Evolutionary conservation across 2,113 vertebrate species (phyloP).

Genomic region (Nansenia antarctica): DNA sequence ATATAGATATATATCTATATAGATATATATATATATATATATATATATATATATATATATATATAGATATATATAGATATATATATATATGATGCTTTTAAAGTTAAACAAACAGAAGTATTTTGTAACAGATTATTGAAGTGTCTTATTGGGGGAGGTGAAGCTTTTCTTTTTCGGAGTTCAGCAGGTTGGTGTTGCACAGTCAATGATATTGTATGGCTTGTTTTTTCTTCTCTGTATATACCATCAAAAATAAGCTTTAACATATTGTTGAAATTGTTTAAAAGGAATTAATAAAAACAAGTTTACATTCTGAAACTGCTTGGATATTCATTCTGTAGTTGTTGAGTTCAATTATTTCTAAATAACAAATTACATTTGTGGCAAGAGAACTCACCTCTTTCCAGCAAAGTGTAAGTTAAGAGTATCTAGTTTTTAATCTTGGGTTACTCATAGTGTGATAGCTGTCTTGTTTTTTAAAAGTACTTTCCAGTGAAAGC

Average conservation of each 20-base stretch:
- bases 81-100: slow-evolving; percentile 74
- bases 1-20: slow-evolving; percentile 59
- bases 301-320: slow-evolving; percentile 72
- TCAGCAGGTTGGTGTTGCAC: slow-evolving; percentile 65
- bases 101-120: slow-evolving; percentile 68
- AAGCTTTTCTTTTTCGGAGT: slow-evolving; percentile 53
- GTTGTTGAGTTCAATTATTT: slow-evolving; percentile 64
- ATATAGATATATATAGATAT: slow-evolving; percentile 33
- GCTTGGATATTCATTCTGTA: slow-evolving; percentile 61
- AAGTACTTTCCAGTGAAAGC: too few species aligned
- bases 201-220: slow-evolving; percentile 59
- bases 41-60: neutral
- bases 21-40: slow-evolving; percentile 40
- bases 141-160: slow-evolving; percentile 75
- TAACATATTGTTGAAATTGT: slow-evolving; percentile 72
- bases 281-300: slow-evolving; percentile 68
- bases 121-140: slow-evolving; percentile 82
- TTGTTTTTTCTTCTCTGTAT: slow-evolving; percentile 67
- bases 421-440: too few species aligned
- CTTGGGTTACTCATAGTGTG: too few species aligned
- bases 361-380: too few species aligned
- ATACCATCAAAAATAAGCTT: slow-evolving; percentile 75
- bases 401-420: too few species aligned
- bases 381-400: too few species aligned
- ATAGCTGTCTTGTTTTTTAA: too few species aligned